Evolutionary conservation across 2,113 vertebrate genomes (phyloP), one percentile per base, ranked within the genome.

Genomic region (Pyrgilauda ruficollis): DNA sequence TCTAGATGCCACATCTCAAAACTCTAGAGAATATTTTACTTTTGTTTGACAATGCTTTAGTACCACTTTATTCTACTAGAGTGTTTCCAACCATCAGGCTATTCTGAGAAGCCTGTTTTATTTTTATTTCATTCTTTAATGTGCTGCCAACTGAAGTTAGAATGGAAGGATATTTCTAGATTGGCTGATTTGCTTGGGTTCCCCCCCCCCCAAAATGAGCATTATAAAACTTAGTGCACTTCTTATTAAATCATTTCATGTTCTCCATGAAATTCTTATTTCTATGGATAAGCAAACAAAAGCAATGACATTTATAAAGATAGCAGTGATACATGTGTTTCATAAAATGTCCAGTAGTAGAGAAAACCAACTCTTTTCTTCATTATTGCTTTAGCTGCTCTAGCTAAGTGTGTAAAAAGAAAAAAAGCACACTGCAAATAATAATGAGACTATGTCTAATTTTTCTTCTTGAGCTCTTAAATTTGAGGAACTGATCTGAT

Each of bases 131-230:
- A 4, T 76, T 93, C 10, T 31, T 90, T 68, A 72, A 68, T 52
- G 27, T 92, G 37, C 16, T 79, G 47, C 21, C 62, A 84, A 7
- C 35, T 64, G 21, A 63, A 87, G 10, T 43, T 49, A 43, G 41
- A 80, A 2, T 68, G 26, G 28, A 76, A 62, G 39, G 4, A 17
- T 49, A 46, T 9, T 41, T 82, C 55, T 90, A 26, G 55, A n/a
- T 28, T 62, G 37, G 15, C 31, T 68, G 5, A 35, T 87, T 90
- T 47, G 15, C 19, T 73, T 74, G 11, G 46, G 46, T 33, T 56
- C 30, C 22, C 4, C 27, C 20, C 4, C 3, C 3, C 3, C 10
- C 1, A 9, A 41, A 2, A 9, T n/a, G 22, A 70, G 5, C 47
- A 12, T 10, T 76, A 19, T 59, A 68, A 53, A 83, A 78, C 20